Base-by-base conservation (phyloP, 2,113 vertebrate genomes). In the Alligator sinensis region DNA sequence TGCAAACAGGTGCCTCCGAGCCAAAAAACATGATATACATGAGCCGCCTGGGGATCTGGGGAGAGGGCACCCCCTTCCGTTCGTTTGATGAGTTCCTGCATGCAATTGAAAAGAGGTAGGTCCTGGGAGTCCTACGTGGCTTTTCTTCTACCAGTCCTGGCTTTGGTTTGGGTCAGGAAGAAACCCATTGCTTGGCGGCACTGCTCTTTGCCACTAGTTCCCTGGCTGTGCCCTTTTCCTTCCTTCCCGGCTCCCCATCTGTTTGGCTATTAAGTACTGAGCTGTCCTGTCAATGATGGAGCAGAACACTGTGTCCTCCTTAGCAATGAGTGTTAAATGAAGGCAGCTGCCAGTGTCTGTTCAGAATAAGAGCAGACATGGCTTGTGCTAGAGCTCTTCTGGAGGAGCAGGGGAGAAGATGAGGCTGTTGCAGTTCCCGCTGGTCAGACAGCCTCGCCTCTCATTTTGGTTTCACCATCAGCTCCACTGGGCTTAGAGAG, bases 21-120 rank as follows among this genome's bases (percentile, higher is more conserved):
- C 99, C 99, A 98, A 99, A 99, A 97, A 99, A 99, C 98, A 99
- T 99, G 99, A 99, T 99, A 95, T 99, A 99, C 96, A 99, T 99
- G 99, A 99, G 99, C 97, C 99, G 99, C 86, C 98, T 99, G 97
- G 99, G 99, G 54, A 99, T 99, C 92, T 99, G 99, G 99, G 99
- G 99, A 5, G 98, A 99, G 64, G 99, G 99, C 84, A 99, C 99
- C 2, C 99, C 99, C 11, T 99, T 99, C 97, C 98, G 98, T 80
- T 96, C 98, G 1, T 99, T 99, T 0, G 99, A 99, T 2, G 99
- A 99, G 91, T 99, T 99, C 96, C 98, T 99, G 80, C 99, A 99
- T 0, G 98, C 99, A 5, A 99, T 99, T 6, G 99, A 99, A 88
- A 99, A 99, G 97, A 99, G 99, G 99, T 99, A 89, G 70, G 98